A percentile compares a stretch with the other conserved stretches of the same genome.
These are phyloP conservation scores for Drosophila sulfurigaster DNA, from an alignment of 1,140 invertebrate genomes.

Conservation along the genomic window DNA sequence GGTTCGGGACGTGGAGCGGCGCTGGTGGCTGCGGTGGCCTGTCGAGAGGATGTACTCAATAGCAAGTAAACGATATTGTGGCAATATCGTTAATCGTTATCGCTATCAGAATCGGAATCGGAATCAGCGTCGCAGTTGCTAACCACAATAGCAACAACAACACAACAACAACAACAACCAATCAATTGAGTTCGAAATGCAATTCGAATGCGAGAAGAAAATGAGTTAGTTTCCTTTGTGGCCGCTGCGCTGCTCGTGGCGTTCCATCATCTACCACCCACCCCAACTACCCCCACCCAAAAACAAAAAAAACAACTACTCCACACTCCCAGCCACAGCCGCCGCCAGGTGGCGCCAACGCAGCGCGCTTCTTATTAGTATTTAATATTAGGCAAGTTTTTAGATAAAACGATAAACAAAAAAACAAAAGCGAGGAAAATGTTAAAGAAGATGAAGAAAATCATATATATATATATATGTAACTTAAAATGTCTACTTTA, in stretches of 20 bases:
- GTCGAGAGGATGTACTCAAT: slow-evolving; percentile 74
- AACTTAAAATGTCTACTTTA: slow-evolving; percentile 35
- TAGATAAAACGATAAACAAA: slow-evolving; percentile 20
- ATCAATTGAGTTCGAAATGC: slow-evolving; percentile 34
- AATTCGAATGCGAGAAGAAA: slow-evolving; percentile 27
- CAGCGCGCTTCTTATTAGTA: slow-evolving; percentile 45
- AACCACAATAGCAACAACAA: slow-evolving; percentile 7
- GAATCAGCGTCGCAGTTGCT: slow-evolving; percentile 45
- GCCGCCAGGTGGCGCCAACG: slow-evolving; percentile 32
- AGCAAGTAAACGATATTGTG: slow-evolving; percentile 55
- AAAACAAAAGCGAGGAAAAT: neutral
- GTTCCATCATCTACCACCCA: neutral
- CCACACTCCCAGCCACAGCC: neutral
- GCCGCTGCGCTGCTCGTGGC: slow-evolving; percentile 20
- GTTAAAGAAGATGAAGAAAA: neutral
- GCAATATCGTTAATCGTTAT: slow-evolving; percentile 21
- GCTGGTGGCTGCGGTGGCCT: slow-evolving; percentile 97
- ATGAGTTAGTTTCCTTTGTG: slow-evolving; percentile 52
- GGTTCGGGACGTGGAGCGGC: slow-evolving; percentile 99
- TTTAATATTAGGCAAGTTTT: slow-evolving; percentile 62
- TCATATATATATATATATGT: neutral
- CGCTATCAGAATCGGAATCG: slow-evolving; percentile 19
- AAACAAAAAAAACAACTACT: no score
- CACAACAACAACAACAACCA: slow-evolving; percentile 8
- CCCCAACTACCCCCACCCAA: no score